Percentiles rank a stretch among this genome's conserved stretches.
Evolutionary conservation across 2,888 invertebrate species (phyloP).

Genomic region (Cataglyphis albicans): DNA sequence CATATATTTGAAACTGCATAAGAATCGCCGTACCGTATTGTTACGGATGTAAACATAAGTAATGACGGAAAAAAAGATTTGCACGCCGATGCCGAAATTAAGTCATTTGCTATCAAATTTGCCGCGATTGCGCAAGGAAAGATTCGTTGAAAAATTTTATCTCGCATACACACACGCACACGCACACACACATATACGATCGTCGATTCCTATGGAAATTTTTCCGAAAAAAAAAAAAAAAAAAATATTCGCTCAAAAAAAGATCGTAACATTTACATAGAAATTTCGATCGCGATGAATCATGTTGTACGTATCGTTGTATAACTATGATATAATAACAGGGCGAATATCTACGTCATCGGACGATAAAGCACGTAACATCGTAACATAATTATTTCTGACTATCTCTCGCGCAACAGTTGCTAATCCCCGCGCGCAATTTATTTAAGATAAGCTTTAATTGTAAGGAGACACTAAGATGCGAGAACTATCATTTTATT

Average conservation of each 20-base stretch:
- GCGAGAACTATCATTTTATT: neutral
- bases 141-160: neutral
- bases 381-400: constrained; percentile 25
- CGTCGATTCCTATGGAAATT: neutral
- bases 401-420: constrained; percentile 28
- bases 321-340: constrained; percentile 57
- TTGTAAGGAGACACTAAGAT: neutral
- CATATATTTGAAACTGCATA: neutral
- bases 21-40: neutral
- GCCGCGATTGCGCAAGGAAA: neutral
- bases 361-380: constrained; percentile 42
- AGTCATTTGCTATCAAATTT: neutral
- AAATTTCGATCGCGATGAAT: constrained; percentile 25
- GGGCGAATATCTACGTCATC: constrained; percentile 3
- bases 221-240: neutral
- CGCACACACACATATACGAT: too few relatives aligned
- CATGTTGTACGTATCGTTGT: constrained; percentile 49
- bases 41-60: neutral
- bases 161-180: too few relatives aligned
- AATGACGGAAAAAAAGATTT: neutral
- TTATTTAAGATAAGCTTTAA: constrained; percentile 12
- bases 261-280: neutral
- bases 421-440: neutral
- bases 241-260: neutral
- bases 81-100: neutral